These are phyloP conservation scores for Zhuqinia jingwanae DNA, from an alignment of 2,888 invertebrate genomes.

Conservation along the genomic window DNA sequence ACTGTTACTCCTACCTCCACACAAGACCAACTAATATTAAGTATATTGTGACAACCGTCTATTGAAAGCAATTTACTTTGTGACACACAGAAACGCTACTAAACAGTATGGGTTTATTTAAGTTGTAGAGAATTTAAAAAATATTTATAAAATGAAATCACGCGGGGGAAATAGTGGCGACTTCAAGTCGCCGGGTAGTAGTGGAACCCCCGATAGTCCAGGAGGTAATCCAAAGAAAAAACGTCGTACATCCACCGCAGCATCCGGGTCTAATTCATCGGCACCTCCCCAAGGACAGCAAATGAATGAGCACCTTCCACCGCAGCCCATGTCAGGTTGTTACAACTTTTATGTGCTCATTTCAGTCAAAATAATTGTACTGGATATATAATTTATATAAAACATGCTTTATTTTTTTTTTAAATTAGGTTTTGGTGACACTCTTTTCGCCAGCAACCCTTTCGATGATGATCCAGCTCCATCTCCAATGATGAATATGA, in stretches of 20 bases:
- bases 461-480: not conserved
- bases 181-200: slow-evolving; percentile 87
- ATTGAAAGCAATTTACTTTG: not conserved
- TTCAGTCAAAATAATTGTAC: no score
- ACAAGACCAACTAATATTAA: not conserved
- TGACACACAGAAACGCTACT: not conserved
- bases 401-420: no score
- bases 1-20: not conserved
- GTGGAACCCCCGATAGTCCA: slow-evolving; percentile 83
- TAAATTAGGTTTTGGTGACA: not conserved
- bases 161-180: slow-evolving; percentile 84
- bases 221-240: slow-evolving; percentile 93
- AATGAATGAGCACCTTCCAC: slow-evolving; percentile 89
- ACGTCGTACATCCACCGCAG: slow-evolving; percentile 88
- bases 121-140: not conserved
- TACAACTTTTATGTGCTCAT: no score
- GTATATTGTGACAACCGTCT: not conserved
- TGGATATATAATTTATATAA: slow-evolving; percentile 21
- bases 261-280: slow-evolving; percentile 84
- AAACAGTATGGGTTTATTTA: not conserved
- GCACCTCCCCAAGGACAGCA: slow-evolving; percentile 85
- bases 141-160: slow-evolving; percentile 85
- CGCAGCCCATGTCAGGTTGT: slow-evolving; percentile 87
- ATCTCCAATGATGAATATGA: not conserved
- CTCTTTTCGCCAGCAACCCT: not conserved